Conservation (phyloP, 2,113 vertebrate species). For the Odontophorus gujanensis region DNA sequence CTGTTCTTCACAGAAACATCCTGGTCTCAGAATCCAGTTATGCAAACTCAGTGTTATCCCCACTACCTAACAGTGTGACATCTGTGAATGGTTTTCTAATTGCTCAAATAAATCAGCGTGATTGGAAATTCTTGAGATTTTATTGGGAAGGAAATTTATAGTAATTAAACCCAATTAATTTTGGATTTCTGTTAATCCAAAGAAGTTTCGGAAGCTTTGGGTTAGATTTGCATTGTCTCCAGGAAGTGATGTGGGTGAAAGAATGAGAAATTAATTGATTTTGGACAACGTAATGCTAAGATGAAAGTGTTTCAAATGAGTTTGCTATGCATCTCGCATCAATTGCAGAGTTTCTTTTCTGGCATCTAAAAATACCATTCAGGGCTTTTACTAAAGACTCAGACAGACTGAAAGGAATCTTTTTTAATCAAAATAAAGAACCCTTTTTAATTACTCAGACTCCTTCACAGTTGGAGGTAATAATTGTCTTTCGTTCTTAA, state of each 20-base stretch:
- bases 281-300: slow-evolving; percentile 52
- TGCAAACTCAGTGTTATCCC: slow-evolving; percentile 65
- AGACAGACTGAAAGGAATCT: slow-evolving; percentile 83
- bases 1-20: slow-evolving; percentile 30
- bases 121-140: slow-evolving; percentile 88
- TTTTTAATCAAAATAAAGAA: slow-evolving; percentile 87
- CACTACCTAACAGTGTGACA: slow-evolving; percentile 81
- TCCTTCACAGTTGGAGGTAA: slow-evolving; percentile 84
- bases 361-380: slow-evolving; percentile 77
- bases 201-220: slow-evolving; percentile 58
- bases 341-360: slow-evolving; percentile 63
- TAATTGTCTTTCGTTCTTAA: slow-evolving; percentile 83
- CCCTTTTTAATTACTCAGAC: slow-evolving; percentile 85
- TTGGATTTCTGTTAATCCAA: slow-evolving; percentile 78
- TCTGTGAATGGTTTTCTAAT: slow-evolving; percentile 86
- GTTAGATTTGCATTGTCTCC: slow-evolving; percentile 38
- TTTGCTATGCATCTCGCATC: slow-evolving; percentile 5
- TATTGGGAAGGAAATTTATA: slow-evolving; percentile 87
- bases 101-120: slow-evolving; percentile 86
- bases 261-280: slow-evolving; percentile 53
- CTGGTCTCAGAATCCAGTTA: slow-evolving; percentile 69
- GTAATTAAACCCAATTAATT: slow-evolving; percentile 87
- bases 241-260: slow-evolving; percentile 56
- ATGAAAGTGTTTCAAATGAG: slow-evolving; percentile 23
- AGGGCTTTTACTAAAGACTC: slow-evolving; percentile 81